A percentile compares a stretch with the other conserved stretches of the same genome.
These are phyloP conservation scores for Morelia viridis DNA, from an alignment of 2,797 vertebrate species.

Conservation along the genomic window DNA sequence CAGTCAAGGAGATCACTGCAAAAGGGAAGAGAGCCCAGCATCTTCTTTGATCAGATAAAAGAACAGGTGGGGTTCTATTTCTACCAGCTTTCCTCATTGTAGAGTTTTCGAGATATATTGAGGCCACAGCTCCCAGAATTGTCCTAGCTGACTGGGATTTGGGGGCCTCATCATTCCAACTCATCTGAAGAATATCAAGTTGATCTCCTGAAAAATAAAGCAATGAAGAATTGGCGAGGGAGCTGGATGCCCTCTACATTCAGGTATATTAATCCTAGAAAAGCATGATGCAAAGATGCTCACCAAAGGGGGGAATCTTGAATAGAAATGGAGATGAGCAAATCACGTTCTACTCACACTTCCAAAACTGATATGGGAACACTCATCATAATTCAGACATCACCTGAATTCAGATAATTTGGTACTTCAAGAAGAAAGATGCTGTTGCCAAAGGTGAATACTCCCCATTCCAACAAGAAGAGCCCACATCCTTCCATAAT, in stretches of 20 bases:
- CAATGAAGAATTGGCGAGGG: not conserved
- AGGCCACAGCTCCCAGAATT: not conserved
- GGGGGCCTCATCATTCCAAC: not conserved
- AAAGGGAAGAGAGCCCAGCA: not conserved
- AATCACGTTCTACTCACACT: not conserved
- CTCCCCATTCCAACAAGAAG: not conserved
- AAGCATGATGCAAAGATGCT: not conserved
- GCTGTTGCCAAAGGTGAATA: not conserved
- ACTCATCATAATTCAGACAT: not conserved
- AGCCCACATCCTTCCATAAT: not conserved
- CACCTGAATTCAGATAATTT: not conserved
- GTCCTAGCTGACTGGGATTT: not conserved
- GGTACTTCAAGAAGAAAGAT: not conserved
- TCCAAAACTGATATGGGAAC: not conserved
- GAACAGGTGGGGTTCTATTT: not conserved
- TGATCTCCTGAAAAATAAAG: not conserved
- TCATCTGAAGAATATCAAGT: not conserved
- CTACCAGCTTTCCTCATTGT: not conserved
- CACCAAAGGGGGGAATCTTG: not conserved
- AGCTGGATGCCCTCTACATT: not conserved
- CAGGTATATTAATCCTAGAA: not conserved
- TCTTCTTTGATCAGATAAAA: not conserved
- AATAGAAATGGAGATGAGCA: not conserved
- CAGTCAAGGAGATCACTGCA: not conserved
- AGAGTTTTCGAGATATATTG: not conserved